Percentiles rank a stretch among this genome's conserved stretches.
Evolutionary conservation across 2,797 vertebrate species (phyloP).

Genomic region (Capromys pilorides): DNA sequence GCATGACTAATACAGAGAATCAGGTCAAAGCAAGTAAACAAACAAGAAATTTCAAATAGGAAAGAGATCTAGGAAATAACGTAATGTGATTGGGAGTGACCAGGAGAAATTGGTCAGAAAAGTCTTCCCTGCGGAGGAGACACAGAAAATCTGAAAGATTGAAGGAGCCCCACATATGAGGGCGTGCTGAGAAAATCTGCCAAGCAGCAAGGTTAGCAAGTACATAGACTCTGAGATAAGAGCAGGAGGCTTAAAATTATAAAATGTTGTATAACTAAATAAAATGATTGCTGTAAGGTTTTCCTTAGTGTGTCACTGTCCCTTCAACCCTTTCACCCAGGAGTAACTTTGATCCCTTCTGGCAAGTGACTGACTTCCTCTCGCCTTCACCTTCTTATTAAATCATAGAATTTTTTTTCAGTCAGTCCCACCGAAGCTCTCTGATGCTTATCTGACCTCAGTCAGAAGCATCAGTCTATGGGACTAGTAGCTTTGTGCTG

Average conservation of each 20-base stretch:
- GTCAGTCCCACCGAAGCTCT: not conserved
- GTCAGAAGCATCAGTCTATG: not conserved
- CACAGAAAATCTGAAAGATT: not conserved
- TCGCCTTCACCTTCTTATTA: not conserved
- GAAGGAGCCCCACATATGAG: not conserved
- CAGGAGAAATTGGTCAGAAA: not conserved
- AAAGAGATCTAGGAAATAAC: not conserved
- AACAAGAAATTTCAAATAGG: conserved; percentile 28
- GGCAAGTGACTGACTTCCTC: not conserved
- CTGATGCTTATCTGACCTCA: not conserved
- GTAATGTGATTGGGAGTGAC: not conserved
- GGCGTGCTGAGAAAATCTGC: not conserved
- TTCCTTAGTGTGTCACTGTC: not conserved
- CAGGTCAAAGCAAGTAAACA: conserved; percentile 11
- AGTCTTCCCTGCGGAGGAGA: not conserved
- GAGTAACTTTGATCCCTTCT: not conserved
- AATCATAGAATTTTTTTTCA: not conserved
- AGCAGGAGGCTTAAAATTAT: not conserved
- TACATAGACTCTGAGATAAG: not conserved
- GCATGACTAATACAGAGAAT: not conserved
- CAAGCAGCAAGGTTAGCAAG: conserved; percentile 1
- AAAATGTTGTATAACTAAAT: not conserved
- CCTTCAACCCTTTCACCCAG: not conserved
- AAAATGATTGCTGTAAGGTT: not conserved
- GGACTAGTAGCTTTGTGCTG: not conserved